phyloP scores from a whole-genome alignment of 2,888 invertebrate species.

The Ophraella communa region DNA sequence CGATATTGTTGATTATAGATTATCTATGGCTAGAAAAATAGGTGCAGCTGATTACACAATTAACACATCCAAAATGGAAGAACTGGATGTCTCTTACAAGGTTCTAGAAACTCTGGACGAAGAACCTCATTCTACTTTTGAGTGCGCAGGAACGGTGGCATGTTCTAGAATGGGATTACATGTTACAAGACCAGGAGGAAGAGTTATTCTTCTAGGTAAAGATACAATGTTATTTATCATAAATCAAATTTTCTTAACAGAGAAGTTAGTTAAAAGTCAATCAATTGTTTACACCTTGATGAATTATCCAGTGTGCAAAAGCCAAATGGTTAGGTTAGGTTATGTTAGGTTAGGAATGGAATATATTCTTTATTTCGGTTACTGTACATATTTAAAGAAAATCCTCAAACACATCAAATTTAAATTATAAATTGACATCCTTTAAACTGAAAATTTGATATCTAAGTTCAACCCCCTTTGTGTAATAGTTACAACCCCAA shows the following conservation, averaged over 20 bases:
- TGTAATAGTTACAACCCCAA: too few relatives aligned
- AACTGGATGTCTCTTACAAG: constrained; percentile 65
- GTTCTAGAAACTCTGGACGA: constrained; percentile 67
- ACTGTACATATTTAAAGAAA: too few relatives aligned
- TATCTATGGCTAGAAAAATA: constrained; percentile 76
- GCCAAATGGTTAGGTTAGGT: too few relatives aligned
- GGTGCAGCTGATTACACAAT: constrained; percentile 75
- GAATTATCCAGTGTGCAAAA: too few relatives aligned
- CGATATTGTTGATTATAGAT: constrained; percentile 68
- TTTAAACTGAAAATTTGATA: too few relatives aligned
- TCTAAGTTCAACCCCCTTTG: too few relatives aligned
- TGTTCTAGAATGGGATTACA: constrained; percentile 25
- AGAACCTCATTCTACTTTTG: constrained; percentile 78
- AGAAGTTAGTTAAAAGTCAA: too few relatives aligned
- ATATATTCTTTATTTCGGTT: too few relatives aligned
- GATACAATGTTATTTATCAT: neutral
- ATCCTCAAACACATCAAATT: too few relatives aligned
- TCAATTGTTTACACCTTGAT: too few relatives aligned
- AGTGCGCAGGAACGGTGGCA: constrained; percentile 83
- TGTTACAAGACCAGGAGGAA: constrained; percentile 81
- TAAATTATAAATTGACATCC: too few relatives aligned
- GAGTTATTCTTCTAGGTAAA: constrained; percentile 73
- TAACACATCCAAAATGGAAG: constrained; percentile 63
- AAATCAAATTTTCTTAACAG: neutral
- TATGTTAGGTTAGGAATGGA: too few relatives aligned